These are phyloP conservation scores for Temnopleurus reevesii DNA, from an alignment of 53 echinoderm and acorn worm species.

Conservation along the genomic window DNA sequence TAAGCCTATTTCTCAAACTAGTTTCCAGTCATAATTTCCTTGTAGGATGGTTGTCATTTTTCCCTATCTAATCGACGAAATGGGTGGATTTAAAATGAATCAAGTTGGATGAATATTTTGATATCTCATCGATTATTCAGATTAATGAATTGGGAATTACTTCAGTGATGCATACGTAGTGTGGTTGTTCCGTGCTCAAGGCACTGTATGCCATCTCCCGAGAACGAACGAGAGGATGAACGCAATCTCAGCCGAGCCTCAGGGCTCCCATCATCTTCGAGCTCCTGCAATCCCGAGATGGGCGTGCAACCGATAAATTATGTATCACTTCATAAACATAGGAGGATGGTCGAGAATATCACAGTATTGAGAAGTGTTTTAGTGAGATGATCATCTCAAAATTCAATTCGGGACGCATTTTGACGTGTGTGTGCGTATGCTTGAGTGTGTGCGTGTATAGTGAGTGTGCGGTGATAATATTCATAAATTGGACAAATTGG, in stretches of 20 bases:
- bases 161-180: not conserved
- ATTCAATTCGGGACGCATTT: not conserved
- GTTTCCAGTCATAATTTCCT: no score
- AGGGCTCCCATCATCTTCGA: slow-evolving; percentile 29
- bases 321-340: slow-evolving; percentile 31
- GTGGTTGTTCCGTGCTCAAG: not conserved
- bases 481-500: not conserved
- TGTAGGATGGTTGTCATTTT: no score
- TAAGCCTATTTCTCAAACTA: no score
- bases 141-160: slow-evolving; percentile 49
- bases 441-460: no score
- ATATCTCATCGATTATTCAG: slow-evolving; percentile 40
- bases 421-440: no score
- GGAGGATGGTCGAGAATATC: no score
- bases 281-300: not conserved
- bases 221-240: slow-evolving; percentile 32
- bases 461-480: not conserved
- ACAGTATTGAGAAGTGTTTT: not conserved
- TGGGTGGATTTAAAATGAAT: not conserved
- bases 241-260: slow-evolving; percentile 55
- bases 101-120: not conserved
- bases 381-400: slow-evolving; percentile 6
- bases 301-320: slow-evolving; percentile 46
- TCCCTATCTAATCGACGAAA: not conserved
- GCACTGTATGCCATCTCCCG: not conserved